These are phyloP conservation scores for Carassius auratus DNA, from an alignment of 2,113 vertebrate genomes.

Conservation along the genomic window DNA sequence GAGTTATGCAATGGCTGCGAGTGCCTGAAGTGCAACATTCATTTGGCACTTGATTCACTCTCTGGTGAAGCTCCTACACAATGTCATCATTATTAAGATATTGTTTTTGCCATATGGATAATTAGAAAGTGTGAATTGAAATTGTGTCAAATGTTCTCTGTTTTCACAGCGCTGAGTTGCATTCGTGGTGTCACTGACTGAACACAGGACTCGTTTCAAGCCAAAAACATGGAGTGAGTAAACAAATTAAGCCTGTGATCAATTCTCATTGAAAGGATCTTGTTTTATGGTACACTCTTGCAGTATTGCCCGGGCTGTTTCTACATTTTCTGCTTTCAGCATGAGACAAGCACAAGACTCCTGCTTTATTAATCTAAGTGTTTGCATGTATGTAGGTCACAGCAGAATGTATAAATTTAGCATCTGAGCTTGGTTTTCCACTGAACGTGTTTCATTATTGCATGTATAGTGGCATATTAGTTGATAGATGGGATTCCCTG, in stretches of 20 bases:
- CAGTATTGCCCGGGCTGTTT: neutral
- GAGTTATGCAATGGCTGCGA: neutral
- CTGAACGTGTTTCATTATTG: neutral
- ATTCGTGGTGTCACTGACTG: constrained; percentile 8
- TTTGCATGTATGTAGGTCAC: neutral
- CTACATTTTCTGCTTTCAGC: neutral
- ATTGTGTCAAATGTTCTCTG: neutral
- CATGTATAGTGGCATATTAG: neutral
- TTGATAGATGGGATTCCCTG: neutral
- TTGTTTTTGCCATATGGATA: neutral
- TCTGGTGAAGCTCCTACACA: neutral
- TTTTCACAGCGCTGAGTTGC: neutral
- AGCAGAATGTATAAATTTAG: neutral
- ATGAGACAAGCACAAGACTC: neutral
- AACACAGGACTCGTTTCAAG: neutral
- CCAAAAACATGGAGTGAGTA: neutral
- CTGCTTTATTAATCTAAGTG: neutral
- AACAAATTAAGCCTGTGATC: neutral
- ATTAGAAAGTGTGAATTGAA: constrained; percentile 8
- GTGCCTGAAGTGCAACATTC: neutral
- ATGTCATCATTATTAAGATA: neutral
- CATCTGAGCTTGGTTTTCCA: neutral
- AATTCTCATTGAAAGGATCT: constrained; percentile 3
- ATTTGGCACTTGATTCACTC: neutral
- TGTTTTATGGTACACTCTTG: neutral